Conservation (phyloP, 2,888 invertebrate genomes). For the Oxytorus armatus region DNA sequence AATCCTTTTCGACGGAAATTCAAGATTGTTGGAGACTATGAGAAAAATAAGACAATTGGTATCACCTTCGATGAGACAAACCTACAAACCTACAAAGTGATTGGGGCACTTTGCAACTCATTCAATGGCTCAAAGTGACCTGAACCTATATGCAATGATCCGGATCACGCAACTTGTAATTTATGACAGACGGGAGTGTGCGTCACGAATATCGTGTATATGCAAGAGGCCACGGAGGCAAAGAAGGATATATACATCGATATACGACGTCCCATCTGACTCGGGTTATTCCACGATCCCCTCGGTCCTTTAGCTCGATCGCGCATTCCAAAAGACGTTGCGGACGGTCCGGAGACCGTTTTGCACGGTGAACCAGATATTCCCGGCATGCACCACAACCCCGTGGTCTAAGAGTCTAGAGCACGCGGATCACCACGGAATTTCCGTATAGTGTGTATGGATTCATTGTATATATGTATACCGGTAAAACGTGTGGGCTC, state of each 20-base stretch:
- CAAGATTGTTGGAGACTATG: too few relatives aligned
- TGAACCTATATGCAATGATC: neutral
- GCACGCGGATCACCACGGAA: constrained; percentile 37
- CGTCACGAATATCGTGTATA: constrained; percentile 17
- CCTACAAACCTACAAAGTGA: too few relatives aligned
- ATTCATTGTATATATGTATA: constrained; percentile 30
- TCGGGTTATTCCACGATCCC: constrained; percentile 20
- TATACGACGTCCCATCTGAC: neutral
- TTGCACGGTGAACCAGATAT: constrained; percentile 77
- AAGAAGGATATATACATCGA: neutral
- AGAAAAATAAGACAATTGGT: too few relatives aligned
- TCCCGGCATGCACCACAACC: constrained; percentile 74
- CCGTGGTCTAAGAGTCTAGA: constrained; percentile 58
- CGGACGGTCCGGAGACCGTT: constrained; percentile 75
- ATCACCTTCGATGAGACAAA: too few relatives aligned
- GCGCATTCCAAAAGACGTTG: constrained; percentile 77
- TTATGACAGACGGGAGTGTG: neutral
- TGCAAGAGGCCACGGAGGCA: neutral
- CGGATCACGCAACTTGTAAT: neutral
- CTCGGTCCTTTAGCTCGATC: constrained; percentile 19
- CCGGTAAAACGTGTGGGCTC: constrained; percentile 50
- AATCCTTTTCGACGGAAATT: too few relatives aligned
- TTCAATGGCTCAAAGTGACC: too few relatives aligned
- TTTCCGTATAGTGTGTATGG: constrained; percentile 40
- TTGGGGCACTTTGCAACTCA: too few relatives aligned